Evolutionary conservation across 2,113 vertebrate genomes (phyloP).

Genomic region (Macrotus californicus): DNA sequence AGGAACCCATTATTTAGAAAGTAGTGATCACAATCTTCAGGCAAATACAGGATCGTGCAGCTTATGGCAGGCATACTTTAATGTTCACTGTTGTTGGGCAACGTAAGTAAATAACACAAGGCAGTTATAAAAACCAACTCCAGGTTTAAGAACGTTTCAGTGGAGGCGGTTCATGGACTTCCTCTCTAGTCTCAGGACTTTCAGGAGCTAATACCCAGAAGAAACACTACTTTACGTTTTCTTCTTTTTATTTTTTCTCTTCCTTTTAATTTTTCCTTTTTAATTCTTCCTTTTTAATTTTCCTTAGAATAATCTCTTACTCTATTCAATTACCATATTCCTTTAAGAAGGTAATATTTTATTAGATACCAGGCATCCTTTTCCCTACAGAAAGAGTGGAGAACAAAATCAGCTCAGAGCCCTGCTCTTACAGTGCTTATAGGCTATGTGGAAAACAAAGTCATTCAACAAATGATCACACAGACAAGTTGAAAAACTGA

Average conservation of each 20-base stretch:
- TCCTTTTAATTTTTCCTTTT: background rate
- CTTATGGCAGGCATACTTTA: background rate
- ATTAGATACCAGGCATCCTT: background rate
- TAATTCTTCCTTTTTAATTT: background rate
- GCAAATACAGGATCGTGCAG: background rate
- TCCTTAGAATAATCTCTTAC: background rate
- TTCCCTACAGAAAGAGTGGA: background rate
- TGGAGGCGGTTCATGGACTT: background rate
- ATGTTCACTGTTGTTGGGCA: background rate
- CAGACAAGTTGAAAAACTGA: background rate
- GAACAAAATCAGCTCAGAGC: background rate
- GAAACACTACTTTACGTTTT: no score
- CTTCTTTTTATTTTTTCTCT: background rate
- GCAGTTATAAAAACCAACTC: background rate
- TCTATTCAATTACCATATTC: conserved; percentile 4
- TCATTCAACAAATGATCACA: background rate
- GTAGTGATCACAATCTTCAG: background rate
- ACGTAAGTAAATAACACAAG: background rate
- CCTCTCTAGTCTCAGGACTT: background rate
- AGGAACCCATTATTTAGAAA: background rate
- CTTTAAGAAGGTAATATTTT: background rate
- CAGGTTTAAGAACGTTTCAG: background rate
- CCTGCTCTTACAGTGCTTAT: background rate
- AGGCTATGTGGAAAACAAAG: background rate
- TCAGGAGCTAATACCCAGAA: background rate